These are phyloP conservation scores for Eulemur rufifrons DNA, from an alignment of 2,113 vertebrate genomes.

Conservation along the genomic window DNA sequence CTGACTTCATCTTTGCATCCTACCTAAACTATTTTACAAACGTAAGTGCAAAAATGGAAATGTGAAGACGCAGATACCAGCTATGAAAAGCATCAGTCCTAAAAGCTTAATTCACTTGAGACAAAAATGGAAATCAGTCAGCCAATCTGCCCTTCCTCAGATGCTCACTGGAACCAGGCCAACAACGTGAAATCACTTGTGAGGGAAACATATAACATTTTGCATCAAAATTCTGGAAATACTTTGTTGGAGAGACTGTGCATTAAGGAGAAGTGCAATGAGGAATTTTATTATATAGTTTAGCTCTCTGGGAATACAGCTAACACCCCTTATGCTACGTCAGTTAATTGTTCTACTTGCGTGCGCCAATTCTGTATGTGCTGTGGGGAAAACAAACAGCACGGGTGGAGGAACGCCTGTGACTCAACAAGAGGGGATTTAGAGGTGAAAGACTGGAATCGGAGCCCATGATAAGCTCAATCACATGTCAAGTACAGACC, in stretches of 20 bases:
- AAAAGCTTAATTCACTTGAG: rapidly evolving
- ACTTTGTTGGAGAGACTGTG: background rate
- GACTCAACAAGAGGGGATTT: background rate
- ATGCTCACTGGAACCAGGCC: background rate
- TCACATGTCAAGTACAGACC: background rate
- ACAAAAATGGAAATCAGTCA: background rate
- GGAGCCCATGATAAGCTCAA: background rate
- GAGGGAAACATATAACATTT: background rate
- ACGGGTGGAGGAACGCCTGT: background rate
- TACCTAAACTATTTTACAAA: background rate
- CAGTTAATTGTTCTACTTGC: background rate
- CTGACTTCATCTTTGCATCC: background rate
- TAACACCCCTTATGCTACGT: background rate
- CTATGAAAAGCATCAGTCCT: background rate
- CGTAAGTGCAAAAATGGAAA: background rate
- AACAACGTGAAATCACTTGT: background rate
- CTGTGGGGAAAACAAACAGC: background rate
- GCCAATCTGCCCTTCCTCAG: background rate
- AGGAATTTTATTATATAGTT: background rate
- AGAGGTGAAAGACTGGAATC: background rate
- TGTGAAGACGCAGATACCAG: background rate
- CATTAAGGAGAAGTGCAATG: background rate
- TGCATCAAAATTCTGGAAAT: background rate
- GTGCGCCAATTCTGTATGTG: background rate
- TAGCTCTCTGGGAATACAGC: background rate